Conservation (phyloP, 2,888 invertebrate species). For the Ichneumon xanthorius region DNA sequence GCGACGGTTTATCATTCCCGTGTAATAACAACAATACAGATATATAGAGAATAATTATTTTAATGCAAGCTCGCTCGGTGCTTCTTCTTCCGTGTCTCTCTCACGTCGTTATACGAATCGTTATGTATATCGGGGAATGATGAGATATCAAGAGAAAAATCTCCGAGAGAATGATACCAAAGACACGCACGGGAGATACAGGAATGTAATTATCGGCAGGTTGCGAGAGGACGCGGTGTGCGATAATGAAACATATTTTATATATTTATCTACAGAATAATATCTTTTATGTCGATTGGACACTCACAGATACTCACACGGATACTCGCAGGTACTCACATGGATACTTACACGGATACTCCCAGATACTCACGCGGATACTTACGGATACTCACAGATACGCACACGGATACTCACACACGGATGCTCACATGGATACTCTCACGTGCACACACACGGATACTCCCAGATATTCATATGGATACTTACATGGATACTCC, state of each 20-base stretch:
- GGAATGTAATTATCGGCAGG: background rate
- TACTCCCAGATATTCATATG: too few relatives aligned
- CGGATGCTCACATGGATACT: too few relatives aligned
- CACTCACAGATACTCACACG: too few relatives aligned
- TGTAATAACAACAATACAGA: conserved; percentile 19
- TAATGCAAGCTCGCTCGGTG: conserved; percentile 18
- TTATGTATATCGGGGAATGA: conserved; percentile 7
- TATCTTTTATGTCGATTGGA: background rate
- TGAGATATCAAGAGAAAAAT: conserved; percentile 12
- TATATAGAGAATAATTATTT: conserved; percentile 34
- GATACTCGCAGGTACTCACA: too few relatives aligned
- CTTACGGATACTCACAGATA: too few relatives aligned
- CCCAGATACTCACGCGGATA: too few relatives aligned
- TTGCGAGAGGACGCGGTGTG: background rate
- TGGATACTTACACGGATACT: too few relatives aligned
- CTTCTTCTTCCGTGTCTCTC: conserved; percentile 39
- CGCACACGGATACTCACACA: too few relatives aligned
- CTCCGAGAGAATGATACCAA: background rate
- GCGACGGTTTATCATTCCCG: conserved; percentile 32
- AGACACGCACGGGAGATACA: background rate
- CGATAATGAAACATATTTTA: conserved; percentile 13
- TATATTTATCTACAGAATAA: background rate
- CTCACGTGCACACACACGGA: too few relatives aligned
- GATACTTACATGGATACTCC: too few relatives aligned
- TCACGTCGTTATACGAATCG: conserved; percentile 9